A percentile compares a stretch with the other conserved stretches of the same genome.
These are phyloP conservation scores for Autographa gamma DNA, from an alignment of 2,888 invertebrate species.

Conservation along the genomic window DNA sequence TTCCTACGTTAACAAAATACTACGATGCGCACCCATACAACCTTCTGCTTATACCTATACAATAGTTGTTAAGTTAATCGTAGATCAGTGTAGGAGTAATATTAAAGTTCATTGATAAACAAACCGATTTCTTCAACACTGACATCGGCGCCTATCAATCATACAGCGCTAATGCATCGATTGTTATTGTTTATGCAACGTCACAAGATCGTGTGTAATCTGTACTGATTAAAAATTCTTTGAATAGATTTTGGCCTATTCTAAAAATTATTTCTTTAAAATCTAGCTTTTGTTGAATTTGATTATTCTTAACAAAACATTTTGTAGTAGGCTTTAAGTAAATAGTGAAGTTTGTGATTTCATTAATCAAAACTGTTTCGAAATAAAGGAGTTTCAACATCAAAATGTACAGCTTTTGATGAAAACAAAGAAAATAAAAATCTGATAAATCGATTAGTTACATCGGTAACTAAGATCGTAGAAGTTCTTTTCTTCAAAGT, in stretches of 20 bases:
- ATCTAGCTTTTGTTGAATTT: neutral
- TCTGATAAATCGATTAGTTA: slow-evolving; percentile 19
- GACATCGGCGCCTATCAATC: slow-evolving; percentile 71
- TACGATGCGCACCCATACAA: neutral
- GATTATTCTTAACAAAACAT: no score
- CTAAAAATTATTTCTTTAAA: neutral
- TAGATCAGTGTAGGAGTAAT: slow-evolving; percentile 64
- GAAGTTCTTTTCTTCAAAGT: slow-evolving; percentile 46
- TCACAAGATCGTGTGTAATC: slow-evolving; percentile 53
- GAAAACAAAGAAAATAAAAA: slow-evolving; percentile 5
- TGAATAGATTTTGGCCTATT: neutral
- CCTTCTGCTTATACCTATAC: slow-evolving; percentile 5
- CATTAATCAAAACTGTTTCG: no score
- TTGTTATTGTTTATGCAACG: slow-evolving; percentile 80
- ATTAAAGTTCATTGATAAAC: slow-evolving; percentile 71
- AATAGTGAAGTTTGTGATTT: no score
- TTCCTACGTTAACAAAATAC: slow-evolving; percentile 31
- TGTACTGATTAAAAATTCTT: neutral
- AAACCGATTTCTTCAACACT: slow-evolving; percentile 69
- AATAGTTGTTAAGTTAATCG: slow-evolving; percentile 20
- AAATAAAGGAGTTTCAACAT: neutral
- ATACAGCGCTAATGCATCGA: slow-evolving; percentile 79
- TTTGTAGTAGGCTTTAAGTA: no score
- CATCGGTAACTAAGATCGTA: slow-evolving; percentile 30
- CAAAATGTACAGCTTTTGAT: neutral